phyloP scores from a whole-genome alignment of 2,113 vertebrate species.

The Gobio gobio region DNA sequence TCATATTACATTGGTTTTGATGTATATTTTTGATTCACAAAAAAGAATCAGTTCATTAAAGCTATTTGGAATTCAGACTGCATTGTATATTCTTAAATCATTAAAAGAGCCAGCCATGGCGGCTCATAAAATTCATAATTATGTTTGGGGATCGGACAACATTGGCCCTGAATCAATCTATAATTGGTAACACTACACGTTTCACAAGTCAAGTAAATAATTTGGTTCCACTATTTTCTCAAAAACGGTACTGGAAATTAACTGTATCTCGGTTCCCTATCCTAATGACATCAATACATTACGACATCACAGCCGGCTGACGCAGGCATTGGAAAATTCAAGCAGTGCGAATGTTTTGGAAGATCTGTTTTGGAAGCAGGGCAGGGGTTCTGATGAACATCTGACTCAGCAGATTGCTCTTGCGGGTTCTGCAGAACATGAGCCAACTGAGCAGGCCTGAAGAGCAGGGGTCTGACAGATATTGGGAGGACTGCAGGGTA shows the following conservation, averaged over 20 bases:
- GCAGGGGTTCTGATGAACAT: constrained; percentile 64
- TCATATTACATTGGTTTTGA: background rate
- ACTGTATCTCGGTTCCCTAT: background rate
- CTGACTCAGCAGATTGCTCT: constrained; percentile 74
- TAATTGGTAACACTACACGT: background rate
- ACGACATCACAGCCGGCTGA: constrained; percentile 28
- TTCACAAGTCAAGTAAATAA: background rate
- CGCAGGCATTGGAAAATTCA: constrained; percentile 29
- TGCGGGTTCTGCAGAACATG: constrained; percentile 55
- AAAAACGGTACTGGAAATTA: background rate
- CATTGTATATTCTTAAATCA: background rate
- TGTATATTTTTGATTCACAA: background rate
- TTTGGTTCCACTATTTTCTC: background rate
- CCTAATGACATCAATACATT: background rate
- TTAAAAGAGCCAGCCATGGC: background rate
- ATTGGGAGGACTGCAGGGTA: constrained; percentile 66
- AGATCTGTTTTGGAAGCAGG: constrained; percentile 12
- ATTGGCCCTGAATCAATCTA: background rate
- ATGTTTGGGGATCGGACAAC: background rate
- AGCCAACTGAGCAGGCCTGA: constrained; percentile 8
- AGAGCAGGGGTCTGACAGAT: constrained; percentile 62
- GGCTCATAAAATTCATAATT: background rate
- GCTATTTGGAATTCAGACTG: background rate
- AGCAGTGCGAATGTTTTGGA: constrained; percentile 56
- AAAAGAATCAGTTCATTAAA: background rate